phyloP scores from a whole-genome alignment of 2,888 invertebrate genomes.

The Agonopterix arenella region DNA sequence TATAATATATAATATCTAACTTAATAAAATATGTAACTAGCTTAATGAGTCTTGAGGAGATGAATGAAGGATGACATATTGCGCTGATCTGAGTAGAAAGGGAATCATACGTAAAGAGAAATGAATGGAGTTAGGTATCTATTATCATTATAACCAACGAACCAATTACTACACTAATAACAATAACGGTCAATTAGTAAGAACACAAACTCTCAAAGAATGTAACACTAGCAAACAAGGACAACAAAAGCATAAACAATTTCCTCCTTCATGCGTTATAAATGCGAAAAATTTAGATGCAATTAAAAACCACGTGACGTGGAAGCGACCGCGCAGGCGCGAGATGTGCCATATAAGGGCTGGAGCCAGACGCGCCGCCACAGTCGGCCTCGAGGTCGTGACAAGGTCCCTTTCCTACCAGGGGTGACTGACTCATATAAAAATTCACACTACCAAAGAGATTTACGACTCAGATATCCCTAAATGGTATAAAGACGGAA shows the following conservation, averaged over 20 bases:
- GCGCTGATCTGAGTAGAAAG: too few relatives aligned
- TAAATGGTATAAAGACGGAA: constrained; percentile 45
- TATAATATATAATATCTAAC: too few relatives aligned
- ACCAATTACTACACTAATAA: too few relatives aligned
- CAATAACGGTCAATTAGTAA: too few relatives aligned
- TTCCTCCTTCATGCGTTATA: constrained; percentile 14
- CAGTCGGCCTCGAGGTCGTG: constrained; percentile 25
- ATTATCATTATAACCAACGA: too few relatives aligned
- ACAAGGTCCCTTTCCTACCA: constrained; percentile 29
- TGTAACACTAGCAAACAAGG: too few relatives aligned
- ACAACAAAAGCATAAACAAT: constrained; percentile 12
- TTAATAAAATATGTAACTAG: too few relatives aligned
- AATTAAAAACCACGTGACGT: constrained; percentile 41
- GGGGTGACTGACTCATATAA: constrained; percentile 14
- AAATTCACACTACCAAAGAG: constrained; percentile 48
- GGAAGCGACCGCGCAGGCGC: constrained; percentile 32
- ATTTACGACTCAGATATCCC: constrained; percentile 50
- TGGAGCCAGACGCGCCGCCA: constrained; percentile 34
- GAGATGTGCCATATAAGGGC: constrained; percentile 40
- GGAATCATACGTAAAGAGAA: too few relatives aligned
- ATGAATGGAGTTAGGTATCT: too few relatives aligned
- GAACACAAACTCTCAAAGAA: too few relatives aligned
- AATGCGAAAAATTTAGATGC: constrained; percentile 38
- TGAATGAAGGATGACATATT: too few relatives aligned
- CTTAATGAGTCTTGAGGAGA: too few relatives aligned